phyloP scores from a whole-genome alignment of 2,113 vertebrate genomes.

The Salvelinus namaycush region DNA sequence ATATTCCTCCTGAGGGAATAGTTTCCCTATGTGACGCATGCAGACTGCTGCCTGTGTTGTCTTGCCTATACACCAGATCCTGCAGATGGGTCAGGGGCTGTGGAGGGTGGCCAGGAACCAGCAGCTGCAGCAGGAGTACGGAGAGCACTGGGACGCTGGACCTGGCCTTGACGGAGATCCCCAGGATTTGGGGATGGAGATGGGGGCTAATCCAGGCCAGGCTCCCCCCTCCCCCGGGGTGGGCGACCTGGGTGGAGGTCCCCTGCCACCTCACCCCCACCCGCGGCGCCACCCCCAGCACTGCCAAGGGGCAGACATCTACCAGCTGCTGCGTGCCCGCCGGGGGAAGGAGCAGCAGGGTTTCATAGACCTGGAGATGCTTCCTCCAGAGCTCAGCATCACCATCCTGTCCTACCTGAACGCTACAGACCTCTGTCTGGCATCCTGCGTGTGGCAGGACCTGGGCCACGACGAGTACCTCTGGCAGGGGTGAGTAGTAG shows the following conservation, averaged over 20 bases:
- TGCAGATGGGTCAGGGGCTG: conserved; percentile 97
- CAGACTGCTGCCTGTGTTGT: background rate
- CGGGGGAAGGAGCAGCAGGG: conserved; percentile 83
- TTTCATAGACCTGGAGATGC: conserved; percentile 95
- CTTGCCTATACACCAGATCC: conserved; percentile 21
- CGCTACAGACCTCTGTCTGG: conserved; percentile 96
- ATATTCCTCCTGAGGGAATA: too few relatives aligned
- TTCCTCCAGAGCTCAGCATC: conserved; percentile 95
- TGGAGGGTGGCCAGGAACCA: conserved; percentile 91
- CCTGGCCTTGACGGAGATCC: background rate
- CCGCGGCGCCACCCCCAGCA: conserved; percentile 77
- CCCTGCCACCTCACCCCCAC: conserved; percentile 33
- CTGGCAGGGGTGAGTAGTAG: conserved; percentile 91
- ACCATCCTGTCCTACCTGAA: conserved; percentile 98
- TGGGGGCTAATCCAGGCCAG: conserved; percentile 76
- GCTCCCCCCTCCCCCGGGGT: conserved; percentile 32
- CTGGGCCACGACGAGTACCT: conserved; percentile 94
- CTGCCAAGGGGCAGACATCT: conserved; percentile 86
- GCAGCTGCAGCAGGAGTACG: conserved; percentile 88
- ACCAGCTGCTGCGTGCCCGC: conserved; percentile 87
- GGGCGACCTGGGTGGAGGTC: background rate
- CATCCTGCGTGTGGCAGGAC: conserved; percentile 96
- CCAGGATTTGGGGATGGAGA: conserved; percentile 48
- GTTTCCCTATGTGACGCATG: too few relatives aligned
- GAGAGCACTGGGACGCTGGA: conserved; percentile 61